Conservation (phyloP, 2,797 vertebrate species). For the Myripristis murdjan region DNA sequence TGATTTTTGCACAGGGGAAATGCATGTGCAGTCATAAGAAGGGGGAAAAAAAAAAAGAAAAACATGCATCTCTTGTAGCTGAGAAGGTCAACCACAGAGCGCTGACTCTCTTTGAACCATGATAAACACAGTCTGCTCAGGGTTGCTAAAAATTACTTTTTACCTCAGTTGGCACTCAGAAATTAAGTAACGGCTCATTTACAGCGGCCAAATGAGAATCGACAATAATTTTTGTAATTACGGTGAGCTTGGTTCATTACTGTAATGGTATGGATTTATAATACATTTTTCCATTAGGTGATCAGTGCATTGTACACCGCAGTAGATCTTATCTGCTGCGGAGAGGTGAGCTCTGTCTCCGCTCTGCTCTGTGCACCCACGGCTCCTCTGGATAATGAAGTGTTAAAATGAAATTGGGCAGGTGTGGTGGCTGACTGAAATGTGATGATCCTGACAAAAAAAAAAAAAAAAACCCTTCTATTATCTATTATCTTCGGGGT, state of each 20-base stretch:
- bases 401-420: constrained; percentile 17
- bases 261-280: constrained; percentile 70
- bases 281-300: constrained; percentile 57
- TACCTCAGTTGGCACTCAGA: constrained; percentile 41
- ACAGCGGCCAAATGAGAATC: constrained; percentile 52
- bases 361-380: too few species aligned
- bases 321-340: constrained; percentile 29
- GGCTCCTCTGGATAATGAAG: background rate
- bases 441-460: background rate
- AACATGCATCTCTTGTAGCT: background rate
- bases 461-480: too few species aligned
- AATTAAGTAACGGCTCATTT: constrained; percentile 54
- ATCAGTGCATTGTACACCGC: constrained; percentile 51
- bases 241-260: constrained; percentile 54
- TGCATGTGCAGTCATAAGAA: background rate
- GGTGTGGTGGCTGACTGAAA: constrained; percentile 3
- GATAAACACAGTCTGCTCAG: constrained; percentile 14
- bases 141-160: constrained; percentile 31
- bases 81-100: background rate
- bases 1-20: background rate
- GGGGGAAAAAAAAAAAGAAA: background rate
- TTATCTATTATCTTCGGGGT: too few species aligned
- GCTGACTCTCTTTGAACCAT: constrained; percentile 1
- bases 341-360: constrained; percentile 49
- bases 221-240: constrained; percentile 55